Base-by-base conservation (phyloP, 2,113 vertebrate genomes). In the Phoxinus phoxinus region DNA sequence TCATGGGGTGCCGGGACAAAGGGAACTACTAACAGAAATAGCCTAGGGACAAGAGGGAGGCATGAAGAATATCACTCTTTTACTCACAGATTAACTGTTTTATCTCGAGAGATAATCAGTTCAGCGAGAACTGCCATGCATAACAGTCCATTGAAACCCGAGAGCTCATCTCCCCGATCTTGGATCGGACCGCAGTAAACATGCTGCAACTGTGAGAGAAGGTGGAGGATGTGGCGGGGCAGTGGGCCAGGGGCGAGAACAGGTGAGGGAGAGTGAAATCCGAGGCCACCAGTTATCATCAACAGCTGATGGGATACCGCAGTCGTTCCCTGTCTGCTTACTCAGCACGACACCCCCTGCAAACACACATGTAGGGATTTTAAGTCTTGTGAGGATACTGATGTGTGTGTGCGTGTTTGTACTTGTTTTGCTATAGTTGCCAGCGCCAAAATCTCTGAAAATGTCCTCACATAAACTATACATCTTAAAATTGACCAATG, bases 231-330 rank as follows among this genome's bases (percentile, higher is more conserved):
- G 32, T 35, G 27, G 25, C 2, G 30, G 51, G 59, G 8, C 79
- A 7, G 41, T 65, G 59, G 30, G 44, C 9, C 63, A 53, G 46
- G 80, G 80, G 23, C 6, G 27, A 53, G 44, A 82, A 82, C 80
- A 82, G 61, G 80, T 82, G 80, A 82, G 80, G 61, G 44, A 82
- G 63, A 82, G 80, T 82, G 80, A 82, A 69, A 82, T 82, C 41
- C 4, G 27, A 69, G 61, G 69, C 41, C 5, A 6, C 2, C 12
- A 1, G 25, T 51, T 51, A 82, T 53, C 44, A 69, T 63, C 44
- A 48, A 51, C 80, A 69, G 80, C 63, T 82, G 80, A 82, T 82
- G 63, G 80, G 63, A 82, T 12, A 35, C 27, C 10, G 25, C 61
- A 23, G 41, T 48, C n/a, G 4, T 51, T 27, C 79, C 69, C 44